Evolutionary conservation across 1,140 invertebrate genomes (phyloP).

Genomic region (Bombus impatiens): DNA sequence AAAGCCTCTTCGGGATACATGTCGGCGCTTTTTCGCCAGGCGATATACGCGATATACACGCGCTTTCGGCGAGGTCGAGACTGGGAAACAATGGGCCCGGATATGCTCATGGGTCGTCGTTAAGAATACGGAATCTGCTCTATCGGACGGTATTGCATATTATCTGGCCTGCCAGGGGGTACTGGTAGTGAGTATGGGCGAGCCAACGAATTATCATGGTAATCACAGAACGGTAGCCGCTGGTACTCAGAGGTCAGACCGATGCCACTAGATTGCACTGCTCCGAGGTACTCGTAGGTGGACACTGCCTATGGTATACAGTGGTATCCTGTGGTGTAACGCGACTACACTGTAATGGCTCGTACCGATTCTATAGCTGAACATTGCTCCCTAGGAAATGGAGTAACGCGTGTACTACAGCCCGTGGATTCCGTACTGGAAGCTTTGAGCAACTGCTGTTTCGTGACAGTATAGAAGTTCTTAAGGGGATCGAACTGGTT

Average conservation of each 20-base stretch:
- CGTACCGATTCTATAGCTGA: constrained; percentile 23
- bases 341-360: background rate
- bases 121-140: constrained; percentile 60
- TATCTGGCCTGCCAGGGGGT: constrained; percentile 60
- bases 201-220: constrained; percentile 71
- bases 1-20: background rate
- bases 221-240: constrained; percentile 71
- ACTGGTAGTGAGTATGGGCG: constrained; percentile 57
- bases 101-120: constrained; percentile 51
- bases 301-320: constrained; percentile 57
- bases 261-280: constrained; percentile 68
- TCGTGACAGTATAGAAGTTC: background rate
- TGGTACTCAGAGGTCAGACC: constrained; percentile 68
- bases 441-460: background rate
- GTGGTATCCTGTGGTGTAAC: constrained; percentile 43
- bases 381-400: background rate
- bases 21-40: constrained; percentile 34
- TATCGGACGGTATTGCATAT: constrained; percentile 60
- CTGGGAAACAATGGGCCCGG: constrained; percentile 58
- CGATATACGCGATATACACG: constrained; percentile 40
- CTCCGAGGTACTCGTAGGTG: constrained; percentile 53
- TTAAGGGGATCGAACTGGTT: background rate
- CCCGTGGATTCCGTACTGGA: background rate
- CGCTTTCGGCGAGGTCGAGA: constrained; percentile 47
- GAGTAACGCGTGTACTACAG: background rate